Evolutionary conservation across 2,113 vertebrate genomes (phyloP), one percentile per base, ranked within the genome.

Genomic region (Arothron firmamentum): DNA sequence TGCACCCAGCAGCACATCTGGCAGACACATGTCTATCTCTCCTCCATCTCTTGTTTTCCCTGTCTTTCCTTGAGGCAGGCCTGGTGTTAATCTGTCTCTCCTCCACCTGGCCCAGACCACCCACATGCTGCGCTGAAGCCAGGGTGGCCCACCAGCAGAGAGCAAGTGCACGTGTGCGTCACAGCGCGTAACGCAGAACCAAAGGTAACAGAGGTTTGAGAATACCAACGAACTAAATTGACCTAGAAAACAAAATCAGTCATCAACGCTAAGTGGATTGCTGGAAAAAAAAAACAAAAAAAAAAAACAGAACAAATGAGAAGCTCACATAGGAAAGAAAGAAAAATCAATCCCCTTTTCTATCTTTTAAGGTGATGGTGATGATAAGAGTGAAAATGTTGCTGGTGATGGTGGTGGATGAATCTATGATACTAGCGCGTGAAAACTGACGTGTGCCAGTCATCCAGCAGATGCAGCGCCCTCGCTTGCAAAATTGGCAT

Each of bases 31-130:
- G 89, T 86, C 42, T 67, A 63, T 82, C 78, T 72, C 50, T 18
- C 46, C 64, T 74, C 65, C 65, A 41, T 67, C 63, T 67, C 63
- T 52, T 61, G 51, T 77, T 75, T 77, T 77, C 66, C 65, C 63
- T 67, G 56, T 49, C 63, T 67, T 49, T 62, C 66, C 52, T 54
- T 64, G 45, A 72, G 77, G 73, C 70, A 52, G 77, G 79, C 65
- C 58, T 85, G 79, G 83, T 84, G 81, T 84, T 88, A 89, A 90
- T 87, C 75, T 66, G 41, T 79, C 78, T 77, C 81, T 85, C 78
- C 72, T 87, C 83, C 89, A 87, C 85, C 85, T 85, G 83, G 78
- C 55, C 62, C 17, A 54, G 88, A 89, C 90, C 90, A 91, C 90
- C 89, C 89, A 88, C 81, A 72, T 73, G 67, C 58, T 64, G 46